Evolutionary conservation across 2,797 vertebrate genomes (phyloP), one percentile per base, ranked within the genome.

Genomic region (Enteromius trimaculatus): DNA sequence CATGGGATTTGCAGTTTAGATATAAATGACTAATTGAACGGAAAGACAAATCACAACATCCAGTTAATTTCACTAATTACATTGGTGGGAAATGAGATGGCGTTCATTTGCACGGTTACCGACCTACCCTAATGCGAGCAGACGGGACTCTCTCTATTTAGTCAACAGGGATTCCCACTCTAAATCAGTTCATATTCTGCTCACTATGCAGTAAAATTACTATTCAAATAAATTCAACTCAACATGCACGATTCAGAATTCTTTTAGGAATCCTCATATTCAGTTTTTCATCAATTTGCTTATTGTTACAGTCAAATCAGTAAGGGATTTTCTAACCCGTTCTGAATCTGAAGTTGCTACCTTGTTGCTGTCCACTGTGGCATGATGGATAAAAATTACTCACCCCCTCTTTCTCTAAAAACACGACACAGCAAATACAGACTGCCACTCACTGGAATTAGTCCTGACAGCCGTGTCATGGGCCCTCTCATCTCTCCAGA

Each of bases 11-110:
- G 11, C 21, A 19, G 23, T 58, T 39, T 37, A 51, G 75, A 78
- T 85, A 68, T 85, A 66, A 83, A 80, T 70, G 49, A 69, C 77
- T 76, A 86, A 86, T 86, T 86, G 79, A 83, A 83, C 44, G 60
- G 65, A 64, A 81, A 85, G 75, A 51, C 77, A 79, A 86, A 86
- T 83, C 49, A 60, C 77, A 86, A 86, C 81, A 80, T 58, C 70
- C 85, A 83, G 58, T 86, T 83, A 70, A 86, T 86, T 86, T 80
- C 60, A 62, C 62, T 86, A 83, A 83, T 83, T 83, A 70, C 47
- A 86, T 80, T 62, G 80, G 49, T 76, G 81, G 29, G 70, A 80
- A 80, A 80, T 29, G 29, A 86, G 70, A 82, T 74, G 39, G 0
- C 23, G 21, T 74, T 85, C 70, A 66, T 82, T 78, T 86, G 16